Percentiles rank a stretch among this genome's conserved stretches.
phyloP scores from a whole-genome alignment of 1,140 invertebrate genomes.

The Bombus turneri region DNA sequence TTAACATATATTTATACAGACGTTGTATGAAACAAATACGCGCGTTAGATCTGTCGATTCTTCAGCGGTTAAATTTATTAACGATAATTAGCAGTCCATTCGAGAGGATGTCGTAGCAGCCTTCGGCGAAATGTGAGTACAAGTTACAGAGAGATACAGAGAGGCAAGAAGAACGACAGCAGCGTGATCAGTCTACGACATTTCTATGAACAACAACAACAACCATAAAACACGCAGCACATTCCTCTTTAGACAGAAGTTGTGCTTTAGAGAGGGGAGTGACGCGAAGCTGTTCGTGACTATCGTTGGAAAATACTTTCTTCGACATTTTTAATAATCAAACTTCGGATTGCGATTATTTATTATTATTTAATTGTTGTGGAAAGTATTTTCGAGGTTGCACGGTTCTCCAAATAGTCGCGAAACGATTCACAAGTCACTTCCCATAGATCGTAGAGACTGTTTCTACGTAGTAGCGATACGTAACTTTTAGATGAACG shows the following conservation, averaged over 20 bases:
- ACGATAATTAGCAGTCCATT: neutral
- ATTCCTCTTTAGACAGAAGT: conserved; percentile 51
- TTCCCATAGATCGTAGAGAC: conserved; percentile 59
- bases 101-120: conserved; percentile 53
- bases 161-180: conserved; percentile 51
- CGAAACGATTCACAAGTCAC: conserved; percentile 19
- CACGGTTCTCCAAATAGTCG: conserved; percentile 52
- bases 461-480: conserved; percentile 68
- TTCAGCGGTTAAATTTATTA: neutral
- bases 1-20: no score
- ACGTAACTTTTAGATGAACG: conserved; percentile 62
- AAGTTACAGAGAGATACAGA: conserved; percentile 45
- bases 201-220: conserved; percentile 28
- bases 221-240: conserved; percentile 58
- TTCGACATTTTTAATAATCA: neutral
- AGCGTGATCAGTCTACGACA: conserved; percentile 1
- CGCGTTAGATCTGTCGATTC: neutral
- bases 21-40: no score
- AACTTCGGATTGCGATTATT: no score
- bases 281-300: conserved; percentile 43
- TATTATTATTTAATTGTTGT: no score
- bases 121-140: conserved; percentile 79
- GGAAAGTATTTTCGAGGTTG: conserved; percentile 55
- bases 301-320: conserved; percentile 35
- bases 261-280: conserved; percentile 60